Evolutionary conservation across 2,797 vertebrate genomes (phyloP), one percentile per base, ranked within the genome.

Genomic region (Pelodytes ibericus): DNA sequence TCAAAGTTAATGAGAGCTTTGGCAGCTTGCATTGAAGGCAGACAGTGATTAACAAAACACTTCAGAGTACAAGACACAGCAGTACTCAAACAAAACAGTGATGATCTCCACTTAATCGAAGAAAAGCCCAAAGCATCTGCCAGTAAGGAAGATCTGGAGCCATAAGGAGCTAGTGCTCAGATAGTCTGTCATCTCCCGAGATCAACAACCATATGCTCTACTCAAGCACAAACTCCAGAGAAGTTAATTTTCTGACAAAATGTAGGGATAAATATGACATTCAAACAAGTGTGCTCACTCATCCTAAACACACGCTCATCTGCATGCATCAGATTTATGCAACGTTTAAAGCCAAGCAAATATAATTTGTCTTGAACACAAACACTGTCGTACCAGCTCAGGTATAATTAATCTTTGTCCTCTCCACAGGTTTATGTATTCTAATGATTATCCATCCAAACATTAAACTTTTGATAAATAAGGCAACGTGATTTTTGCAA

Each of bases 101-200:
- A 99, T 99, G 97, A 99, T 99, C 96, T 98, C 96, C 96, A 98
- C 96, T 99, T 99, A 99, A 99, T 99, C 96, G 97, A 95, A 93
- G 96, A 95, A 97, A 98, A 97, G 95, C 97, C 97, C 96, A 95
- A 94, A 98, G 97, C 97, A 99, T 99, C 97, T 99, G 97, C 95
- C 95, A 95, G 92, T 88, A 83, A 93, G 95, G 93, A 93, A 95
- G 94, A 95, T 93, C 94, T 93, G 91, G 80, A 93, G 87, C 90
- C 94, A 93, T 96, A 94, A 93, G 94, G 93, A 95, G 94, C 94
- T 94, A 95, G 91, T 95, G 95, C 96, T 97, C 95, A 93, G 95
- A 96, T 98, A 96, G 96, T 94, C 96, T 98, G 97, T 96, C 96
- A 96, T 98, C 96, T 99, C 97, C 92, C 94, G 97, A 99, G 97